Conservation (phyloP, 2,888 invertebrate genomes). For the Sepiola atlantica region DNA sequence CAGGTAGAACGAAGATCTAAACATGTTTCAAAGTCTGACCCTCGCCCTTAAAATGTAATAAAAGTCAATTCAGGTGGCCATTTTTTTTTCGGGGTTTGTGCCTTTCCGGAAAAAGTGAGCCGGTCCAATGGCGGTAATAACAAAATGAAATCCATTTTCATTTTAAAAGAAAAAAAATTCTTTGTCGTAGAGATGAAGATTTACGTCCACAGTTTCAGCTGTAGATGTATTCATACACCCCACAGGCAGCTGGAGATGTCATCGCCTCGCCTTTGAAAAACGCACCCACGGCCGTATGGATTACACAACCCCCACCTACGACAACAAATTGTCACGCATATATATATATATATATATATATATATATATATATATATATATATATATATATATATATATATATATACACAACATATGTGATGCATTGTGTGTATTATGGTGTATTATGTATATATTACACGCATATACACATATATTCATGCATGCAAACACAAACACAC, state of each 20-base stretch:
- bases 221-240: background rate
- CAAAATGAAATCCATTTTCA: background rate
- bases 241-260: background rate
- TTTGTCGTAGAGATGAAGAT: background rate
- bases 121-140: background rate
- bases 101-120: background rate
- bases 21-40: background rate
- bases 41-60: background rate
- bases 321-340: background rate
- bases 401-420: background rate
- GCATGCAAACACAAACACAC: background rate
- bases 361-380: background rate
- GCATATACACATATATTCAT: too few relatives aligned
- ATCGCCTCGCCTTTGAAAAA: conserved; percentile 23
- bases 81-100: background rate
- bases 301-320: background rate
- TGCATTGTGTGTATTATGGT: too few relatives aligned
- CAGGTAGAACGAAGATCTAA: background rate
- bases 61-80: conserved; percentile 18
- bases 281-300: background rate
- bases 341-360: background rate
- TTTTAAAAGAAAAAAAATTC: background rate
- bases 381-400: background rate
- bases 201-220: background rate
- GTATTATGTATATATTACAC: too few relatives aligned